Conservation (phyloP, 2,113 vertebrate species). For the Tragulus kanchil region DNA sequence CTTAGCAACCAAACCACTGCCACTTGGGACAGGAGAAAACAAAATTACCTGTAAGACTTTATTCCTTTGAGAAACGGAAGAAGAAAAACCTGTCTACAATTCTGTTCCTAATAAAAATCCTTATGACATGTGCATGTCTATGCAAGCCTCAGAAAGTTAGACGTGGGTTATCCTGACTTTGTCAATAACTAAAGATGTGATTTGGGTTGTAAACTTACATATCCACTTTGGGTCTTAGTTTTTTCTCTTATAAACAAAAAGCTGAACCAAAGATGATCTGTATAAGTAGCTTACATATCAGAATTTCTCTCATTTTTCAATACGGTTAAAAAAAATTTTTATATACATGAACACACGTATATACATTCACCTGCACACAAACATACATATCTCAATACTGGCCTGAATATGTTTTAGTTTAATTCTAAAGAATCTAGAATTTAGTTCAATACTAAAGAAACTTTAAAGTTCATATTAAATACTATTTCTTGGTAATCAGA, state of each 20-base stretch:
- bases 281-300: not conserved
- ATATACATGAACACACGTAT: not conserved
- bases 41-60: conserved; percentile 56
- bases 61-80: conserved; percentile 29
- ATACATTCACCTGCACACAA: not conserved
- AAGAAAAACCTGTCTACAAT: conserved; percentile 38
- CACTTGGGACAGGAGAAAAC: conserved; percentile 30
- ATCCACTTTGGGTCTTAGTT: not conserved
- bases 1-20: conserved; percentile 55
- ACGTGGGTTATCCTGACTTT: conserved; percentile 22
- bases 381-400: not conserved
- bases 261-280: not conserved
- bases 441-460: conserved; percentile 46
- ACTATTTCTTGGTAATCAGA: conserved; percentile 37
- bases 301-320: conserved; percentile 29
- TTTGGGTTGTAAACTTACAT: not conserved
- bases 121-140: not conserved
- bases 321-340: not conserved
- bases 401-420: conserved; percentile 44
- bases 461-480: conserved; percentile 9
- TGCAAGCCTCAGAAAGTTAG: conserved; percentile 20
- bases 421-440: conserved; percentile 32
- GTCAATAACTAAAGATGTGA: conserved; percentile 8
- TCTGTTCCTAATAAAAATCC: conserved; percentile 49
- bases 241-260: conserved; percentile 51